Conservation (phyloP, 2,888 invertebrate genomes). For the Sinopyrophorus schimmeli region DNA sequence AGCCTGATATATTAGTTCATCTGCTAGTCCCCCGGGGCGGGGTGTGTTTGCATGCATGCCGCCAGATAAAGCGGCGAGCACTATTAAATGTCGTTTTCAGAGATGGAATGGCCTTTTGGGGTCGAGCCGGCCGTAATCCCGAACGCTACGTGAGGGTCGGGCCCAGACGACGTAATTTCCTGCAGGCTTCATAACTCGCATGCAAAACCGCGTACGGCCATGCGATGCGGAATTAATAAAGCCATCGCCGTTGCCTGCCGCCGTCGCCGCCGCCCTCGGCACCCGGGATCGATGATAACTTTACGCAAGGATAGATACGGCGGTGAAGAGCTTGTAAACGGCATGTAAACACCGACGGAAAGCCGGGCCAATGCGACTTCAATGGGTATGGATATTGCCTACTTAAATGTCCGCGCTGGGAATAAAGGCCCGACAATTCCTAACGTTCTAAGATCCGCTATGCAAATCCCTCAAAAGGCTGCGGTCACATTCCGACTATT, state of each 20-base stretch:
- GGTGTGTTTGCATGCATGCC: constrained; percentile 59
- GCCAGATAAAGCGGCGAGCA: constrained; percentile 50
- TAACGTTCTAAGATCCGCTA: constrained; percentile 39
- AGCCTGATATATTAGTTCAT: constrained; percentile 59
- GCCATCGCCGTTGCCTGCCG: constrained; percentile 16
- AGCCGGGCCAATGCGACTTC: constrained; percentile 28
- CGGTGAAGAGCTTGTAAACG: constrained; percentile 38
- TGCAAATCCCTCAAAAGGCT: constrained; percentile 43
- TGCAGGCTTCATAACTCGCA: constrained; percentile 38
- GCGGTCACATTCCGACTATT: constrained; percentile 46
- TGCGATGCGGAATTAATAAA: constrained; percentile 33
- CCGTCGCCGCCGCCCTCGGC: constrained; percentile 10
- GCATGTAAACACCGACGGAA: constrained; percentile 41
- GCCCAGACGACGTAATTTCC: constrained; percentile 42
- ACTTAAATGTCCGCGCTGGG: constrained; percentile 40
- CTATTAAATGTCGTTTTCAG: constrained; percentile 45
- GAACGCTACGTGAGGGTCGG: constrained; percentile 44
- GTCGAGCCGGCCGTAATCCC: constrained; percentile 43
- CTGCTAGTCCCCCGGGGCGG: constrained; percentile 58
- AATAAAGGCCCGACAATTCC: constrained; percentile 33
- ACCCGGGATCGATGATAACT: constrained; percentile 20
- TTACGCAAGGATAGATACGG: constrained; percentile 17
- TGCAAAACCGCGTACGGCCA: constrained; percentile 33
- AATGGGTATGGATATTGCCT: constrained; percentile 42
- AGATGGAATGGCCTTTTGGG: constrained; percentile 45